Conservation (phyloP, 30 jellyfish, hydroid and myxozoan species). For the Morbakka virulenta region DNA sequence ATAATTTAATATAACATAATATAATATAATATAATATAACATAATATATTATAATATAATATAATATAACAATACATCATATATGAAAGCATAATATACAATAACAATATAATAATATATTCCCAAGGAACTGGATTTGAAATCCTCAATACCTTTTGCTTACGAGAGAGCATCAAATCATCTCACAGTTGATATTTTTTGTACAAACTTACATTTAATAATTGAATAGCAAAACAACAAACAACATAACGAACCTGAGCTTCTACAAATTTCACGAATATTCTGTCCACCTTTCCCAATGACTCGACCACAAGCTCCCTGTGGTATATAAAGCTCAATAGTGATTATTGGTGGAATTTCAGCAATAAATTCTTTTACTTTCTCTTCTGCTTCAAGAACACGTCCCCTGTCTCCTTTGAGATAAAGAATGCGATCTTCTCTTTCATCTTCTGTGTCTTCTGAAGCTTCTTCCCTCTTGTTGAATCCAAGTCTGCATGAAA, state of each 20-base stretch:
- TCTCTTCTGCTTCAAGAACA: conserved; percentile 64
- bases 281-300: conserved; percentile 90
- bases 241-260: conserved; percentile 52
- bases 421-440: conserved; percentile 44
- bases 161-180: no score
- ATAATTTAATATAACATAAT: no score
- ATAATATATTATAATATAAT: no score
- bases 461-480: neutral
- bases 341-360: conserved; percentile 44
- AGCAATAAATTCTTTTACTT: conserved; percentile 47
- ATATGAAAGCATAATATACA: no score
- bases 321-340: conserved; percentile 65
- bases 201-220: neutral
- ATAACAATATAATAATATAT: no score
- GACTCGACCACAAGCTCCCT: conserved; percentile 69
- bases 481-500: conserved; percentile 4
- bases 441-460: conserved; percentile 15
- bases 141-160: neutral
- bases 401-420: conserved; percentile 78
- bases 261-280: conserved; percentile 61
- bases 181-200: no score
- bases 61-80: no score
- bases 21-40: no score
- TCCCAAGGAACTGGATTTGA: neutral
- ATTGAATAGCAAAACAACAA: neutral